A percentile compares a stretch with the other conserved stretches of the same genome.
Conservation (phyloP, 1,140 invertebrate genomes). For the Drosophila orosa region DNA sequence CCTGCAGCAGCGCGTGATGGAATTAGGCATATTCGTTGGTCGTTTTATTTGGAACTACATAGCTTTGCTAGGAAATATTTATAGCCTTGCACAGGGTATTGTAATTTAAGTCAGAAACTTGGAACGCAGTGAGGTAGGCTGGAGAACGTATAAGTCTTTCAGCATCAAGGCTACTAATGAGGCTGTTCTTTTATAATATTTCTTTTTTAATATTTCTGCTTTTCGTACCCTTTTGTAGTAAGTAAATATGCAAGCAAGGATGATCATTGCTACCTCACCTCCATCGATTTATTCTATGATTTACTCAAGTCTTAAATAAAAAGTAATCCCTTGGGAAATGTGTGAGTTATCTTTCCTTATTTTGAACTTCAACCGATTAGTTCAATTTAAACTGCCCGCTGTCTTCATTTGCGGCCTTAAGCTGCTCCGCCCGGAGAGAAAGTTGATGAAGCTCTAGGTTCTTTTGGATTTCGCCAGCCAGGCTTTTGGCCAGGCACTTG, state of each 20-base stretch:
- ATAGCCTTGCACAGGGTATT: not conserved
- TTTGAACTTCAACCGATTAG: conserved; percentile 12
- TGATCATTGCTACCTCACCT: no score
- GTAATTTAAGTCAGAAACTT: no score
- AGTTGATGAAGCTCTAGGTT: conserved; percentile 14
- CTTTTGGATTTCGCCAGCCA: not conserved
- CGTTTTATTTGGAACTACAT: not conserved
- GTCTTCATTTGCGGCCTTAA: conserved; percentile 7
- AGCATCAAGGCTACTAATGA: no score
- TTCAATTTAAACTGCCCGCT: conserved; percentile 10
- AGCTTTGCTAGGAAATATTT: not conserved
- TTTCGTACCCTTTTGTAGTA: not conserved
- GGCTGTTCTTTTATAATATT: not conserved
- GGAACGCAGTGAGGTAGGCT: no score
- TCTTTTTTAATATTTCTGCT: not conserved
- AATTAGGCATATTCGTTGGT: conserved; percentile 27
- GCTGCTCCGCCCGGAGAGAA: not conserved
- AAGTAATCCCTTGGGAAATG: not conserved
- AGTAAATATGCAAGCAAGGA: no score
- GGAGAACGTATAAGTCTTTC: no score
- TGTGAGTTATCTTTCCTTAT: not conserved
- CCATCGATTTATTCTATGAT: not conserved
- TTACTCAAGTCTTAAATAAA: not conserved
- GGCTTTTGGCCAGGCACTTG: conserved; percentile 22
- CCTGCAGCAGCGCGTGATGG: conserved; percentile 15